phyloP scores from a whole-genome alignment of 1,140 invertebrate species.

The Capitella teleta region DNA sequence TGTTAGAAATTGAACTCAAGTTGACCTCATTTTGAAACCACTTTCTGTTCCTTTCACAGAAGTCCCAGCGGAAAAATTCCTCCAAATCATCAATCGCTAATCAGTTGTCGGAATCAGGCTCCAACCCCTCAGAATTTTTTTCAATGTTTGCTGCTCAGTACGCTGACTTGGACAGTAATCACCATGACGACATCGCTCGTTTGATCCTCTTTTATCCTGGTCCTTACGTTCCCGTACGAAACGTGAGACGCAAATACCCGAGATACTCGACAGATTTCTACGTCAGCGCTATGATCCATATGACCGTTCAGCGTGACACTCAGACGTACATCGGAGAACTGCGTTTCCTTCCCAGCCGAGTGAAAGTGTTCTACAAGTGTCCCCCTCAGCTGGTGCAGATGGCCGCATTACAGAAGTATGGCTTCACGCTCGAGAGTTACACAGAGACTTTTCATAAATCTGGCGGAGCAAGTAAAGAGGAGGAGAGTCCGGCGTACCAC shows the following conservation, averaged over 20 bases:
- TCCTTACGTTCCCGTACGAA: background rate
- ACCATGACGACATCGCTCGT: background rate
- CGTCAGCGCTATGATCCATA: background rate
- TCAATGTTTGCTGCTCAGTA: no score
- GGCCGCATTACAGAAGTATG: background rate
- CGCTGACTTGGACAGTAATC: no score
- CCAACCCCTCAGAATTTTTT: no score
- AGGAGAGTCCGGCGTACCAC: no score
- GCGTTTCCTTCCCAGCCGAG: background rate
- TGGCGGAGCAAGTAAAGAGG: no score
- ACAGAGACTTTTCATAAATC: no score
- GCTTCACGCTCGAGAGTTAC: background rate
- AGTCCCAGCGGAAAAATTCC: no score
- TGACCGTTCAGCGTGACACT: background rate
- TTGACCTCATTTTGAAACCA: no score
- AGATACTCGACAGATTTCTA: background rate
- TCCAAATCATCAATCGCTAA: no score
- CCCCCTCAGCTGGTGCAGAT: background rate
- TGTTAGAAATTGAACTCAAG: no score
- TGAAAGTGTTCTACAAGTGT: slow-evolving; percentile 3
- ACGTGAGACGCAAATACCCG: background rate
- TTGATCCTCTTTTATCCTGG: background rate
- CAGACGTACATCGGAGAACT: background rate
- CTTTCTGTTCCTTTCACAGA: no score
- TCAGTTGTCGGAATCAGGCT: no score